A percentile compares a stretch with the other conserved stretches of the same genome.
Evolutionary conservation across 2,113 vertebrate genomes (phyloP).

Genomic region (Rhegmatorhina hoffmannsi): DNA sequence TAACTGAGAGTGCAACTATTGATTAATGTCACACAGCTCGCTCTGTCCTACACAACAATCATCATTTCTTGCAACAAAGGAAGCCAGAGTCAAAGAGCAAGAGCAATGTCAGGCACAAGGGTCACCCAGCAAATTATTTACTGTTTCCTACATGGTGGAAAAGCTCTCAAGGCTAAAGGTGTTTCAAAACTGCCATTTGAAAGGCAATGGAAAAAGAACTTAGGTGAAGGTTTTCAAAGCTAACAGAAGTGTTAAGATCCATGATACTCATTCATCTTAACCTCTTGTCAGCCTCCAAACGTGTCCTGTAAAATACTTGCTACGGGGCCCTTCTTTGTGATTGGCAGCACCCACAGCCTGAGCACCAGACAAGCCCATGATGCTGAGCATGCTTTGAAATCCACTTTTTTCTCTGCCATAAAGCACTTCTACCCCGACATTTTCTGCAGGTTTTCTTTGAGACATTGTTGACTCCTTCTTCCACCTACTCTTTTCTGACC

Average conservation of each 20-base stretch:
- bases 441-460: not conserved
- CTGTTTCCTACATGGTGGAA: conserved; percentile 34
- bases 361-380: not conserved
- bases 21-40: conserved; percentile 36
- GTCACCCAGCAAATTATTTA: conserved; percentile 66
- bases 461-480: not conserved
- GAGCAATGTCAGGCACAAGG: conserved; percentile 40
- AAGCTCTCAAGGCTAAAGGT: conserved; percentile 48
- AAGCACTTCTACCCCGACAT: not conserved
- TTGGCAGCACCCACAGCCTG: not conserved
- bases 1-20: conserved; percentile 56
- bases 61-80: conserved; percentile 43
- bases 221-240: conserved; percentile 20
- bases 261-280: conserved; percentile 7
- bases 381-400: not conserved
- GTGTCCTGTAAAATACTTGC: not conserved
- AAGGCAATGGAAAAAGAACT: conserved; percentile 6
- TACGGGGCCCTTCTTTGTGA: not conserved
- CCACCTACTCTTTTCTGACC: not conserved
- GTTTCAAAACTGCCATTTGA: conserved; percentile 18
- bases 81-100: conserved; percentile 52
- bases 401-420: not conserved
- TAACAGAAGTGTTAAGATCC: not conserved
- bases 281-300: not conserved
- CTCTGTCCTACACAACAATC: conserved; percentile 37